Percentiles rank a stretch among this genome's conserved stretches.
Conservation (phyloP, 1,140 invertebrate species). For the Oryzaephilus surinamensis region DNA sequence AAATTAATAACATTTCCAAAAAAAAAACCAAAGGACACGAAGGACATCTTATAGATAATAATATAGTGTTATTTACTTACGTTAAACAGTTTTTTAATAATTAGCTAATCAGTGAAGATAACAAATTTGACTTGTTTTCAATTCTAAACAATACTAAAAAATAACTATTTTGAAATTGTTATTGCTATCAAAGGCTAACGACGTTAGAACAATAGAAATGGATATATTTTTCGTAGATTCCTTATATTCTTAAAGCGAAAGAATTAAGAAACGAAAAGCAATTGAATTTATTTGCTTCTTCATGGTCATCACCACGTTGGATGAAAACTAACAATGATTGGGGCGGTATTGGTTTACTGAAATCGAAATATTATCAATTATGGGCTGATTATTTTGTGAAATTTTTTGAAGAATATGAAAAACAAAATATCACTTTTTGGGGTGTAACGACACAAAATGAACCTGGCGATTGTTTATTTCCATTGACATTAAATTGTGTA, state of each 20-base stretch:
- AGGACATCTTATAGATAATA: too few species aligned
- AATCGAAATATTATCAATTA: constrained; percentile 31
- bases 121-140: too few species aligned
- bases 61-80: too few species aligned
- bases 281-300: constrained; percentile 39
- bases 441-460: constrained; percentile 36
- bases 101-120: too few species aligned
- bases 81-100: too few species aligned
- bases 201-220: too few species aligned
- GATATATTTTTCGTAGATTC: constrained; percentile 34
- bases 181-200: too few species aligned
- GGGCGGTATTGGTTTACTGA: constrained; percentile 46
- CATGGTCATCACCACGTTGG: constrained; percentile 85
- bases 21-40: too few species aligned
- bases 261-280: constrained; percentile 16
- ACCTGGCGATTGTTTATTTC: constrained; percentile 17
- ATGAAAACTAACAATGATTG: constrained; percentile 77
- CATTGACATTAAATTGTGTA: constrained; percentile 13
- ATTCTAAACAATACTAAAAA: too few species aligned
- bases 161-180: too few species aligned
- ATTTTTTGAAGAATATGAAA: constrained; percentile 33
- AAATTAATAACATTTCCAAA: too few species aligned
- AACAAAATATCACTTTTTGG: constrained; percentile 31
- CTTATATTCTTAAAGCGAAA: constrained; percentile 26
- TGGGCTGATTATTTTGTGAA: constrained; percentile 29